A percentile compares a stretch with the other conserved stretches of the same genome.
Evolutionary conservation across 2,113 vertebrate species (phyloP).

Genomic region (Excalfactoria chinensis): DNA sequence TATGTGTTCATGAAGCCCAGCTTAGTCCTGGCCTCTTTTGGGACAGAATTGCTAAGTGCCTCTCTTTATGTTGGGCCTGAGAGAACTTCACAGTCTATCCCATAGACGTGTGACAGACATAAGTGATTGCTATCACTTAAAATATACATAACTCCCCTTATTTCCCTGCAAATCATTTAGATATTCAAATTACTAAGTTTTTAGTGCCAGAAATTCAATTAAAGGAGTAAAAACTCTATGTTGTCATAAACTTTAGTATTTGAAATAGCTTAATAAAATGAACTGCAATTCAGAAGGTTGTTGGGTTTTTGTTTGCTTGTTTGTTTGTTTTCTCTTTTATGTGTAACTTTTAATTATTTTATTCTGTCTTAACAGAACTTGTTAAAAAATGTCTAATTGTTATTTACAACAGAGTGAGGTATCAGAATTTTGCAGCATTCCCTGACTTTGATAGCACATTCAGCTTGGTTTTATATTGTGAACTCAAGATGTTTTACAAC

Average conservation of each 20-base stretch:
- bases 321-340: conserved; percentile 8
- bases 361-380: conserved; percentile 64
- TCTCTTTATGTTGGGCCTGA: background rate
- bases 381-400: conserved; percentile 67
- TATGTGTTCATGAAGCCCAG: rapidly evolving
- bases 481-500: background rate
- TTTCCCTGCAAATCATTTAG: conserved; percentile 48
- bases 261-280: conserved; percentile 76
- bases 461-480: conserved; percentile 35
- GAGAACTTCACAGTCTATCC: background rate
- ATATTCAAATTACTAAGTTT: conserved; percentile 49
- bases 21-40: background rate
- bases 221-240: conserved; percentile 44
- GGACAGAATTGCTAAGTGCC: background rate
- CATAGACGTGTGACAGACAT: background rate
- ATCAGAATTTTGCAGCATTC: background rate
- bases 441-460: conserved; percentile 34
- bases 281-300: conserved; percentile 58
- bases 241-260: conserved; percentile 69
- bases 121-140: background rate
- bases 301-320: background rate
- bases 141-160: conserved; percentile 29
- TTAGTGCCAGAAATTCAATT: conserved; percentile 67
- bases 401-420: conserved; percentile 32
- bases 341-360: conserved; percentile 72